Evolutionary conservation across 2,888 invertebrate species (phyloP).

Genomic region (Phaedon cochleariae): DNA sequence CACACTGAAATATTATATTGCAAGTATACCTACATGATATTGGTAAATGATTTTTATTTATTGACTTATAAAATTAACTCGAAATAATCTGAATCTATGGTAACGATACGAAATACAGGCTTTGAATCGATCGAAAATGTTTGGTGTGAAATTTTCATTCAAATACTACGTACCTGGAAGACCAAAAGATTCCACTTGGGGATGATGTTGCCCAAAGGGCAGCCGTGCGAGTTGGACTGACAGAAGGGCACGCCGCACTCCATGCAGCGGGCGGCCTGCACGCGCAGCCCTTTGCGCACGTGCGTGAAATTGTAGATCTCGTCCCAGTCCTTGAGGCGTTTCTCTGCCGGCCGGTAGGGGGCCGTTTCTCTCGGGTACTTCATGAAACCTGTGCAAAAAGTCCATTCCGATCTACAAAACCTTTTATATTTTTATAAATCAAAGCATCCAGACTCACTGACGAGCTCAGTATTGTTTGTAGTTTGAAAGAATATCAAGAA

Average conservation of each 20-base stretch:
- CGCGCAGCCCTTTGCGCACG: constrained; percentile 87
- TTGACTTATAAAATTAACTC: too few relatives aligned
- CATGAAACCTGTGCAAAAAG: constrained; percentile 77
- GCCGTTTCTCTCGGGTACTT: constrained; percentile 92
- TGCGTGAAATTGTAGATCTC: constrained; percentile 92
- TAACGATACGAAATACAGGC: too few relatives aligned
- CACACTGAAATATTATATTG: too few relatives aligned
- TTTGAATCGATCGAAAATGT: too few relatives aligned
- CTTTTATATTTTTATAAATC: too few relatives aligned
- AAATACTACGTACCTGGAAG: constrained; percentile 62
- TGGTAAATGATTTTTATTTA: too few relatives aligned
- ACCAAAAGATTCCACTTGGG: constrained; percentile 99
- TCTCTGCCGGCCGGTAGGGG: constrained; percentile 85
- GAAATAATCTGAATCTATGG: too few relatives aligned
- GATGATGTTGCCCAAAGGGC: constrained; percentile 97
- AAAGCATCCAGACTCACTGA: too few relatives aligned
- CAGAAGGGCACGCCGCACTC: constrained; percentile 99
- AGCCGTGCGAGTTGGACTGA: constrained; percentile 89
- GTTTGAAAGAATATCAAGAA: too few relatives aligned
- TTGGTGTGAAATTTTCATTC: neutral
- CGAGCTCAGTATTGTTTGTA: too few relatives aligned
- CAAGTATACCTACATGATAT: too few relatives aligned
- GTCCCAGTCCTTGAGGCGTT: constrained; percentile 92
- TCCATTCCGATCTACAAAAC: too few relatives aligned
- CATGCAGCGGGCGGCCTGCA: constrained; percentile 97